Base-by-base conservation (phyloP, 2,113 vertebrate species). In the Pavo muticus region DNA sequence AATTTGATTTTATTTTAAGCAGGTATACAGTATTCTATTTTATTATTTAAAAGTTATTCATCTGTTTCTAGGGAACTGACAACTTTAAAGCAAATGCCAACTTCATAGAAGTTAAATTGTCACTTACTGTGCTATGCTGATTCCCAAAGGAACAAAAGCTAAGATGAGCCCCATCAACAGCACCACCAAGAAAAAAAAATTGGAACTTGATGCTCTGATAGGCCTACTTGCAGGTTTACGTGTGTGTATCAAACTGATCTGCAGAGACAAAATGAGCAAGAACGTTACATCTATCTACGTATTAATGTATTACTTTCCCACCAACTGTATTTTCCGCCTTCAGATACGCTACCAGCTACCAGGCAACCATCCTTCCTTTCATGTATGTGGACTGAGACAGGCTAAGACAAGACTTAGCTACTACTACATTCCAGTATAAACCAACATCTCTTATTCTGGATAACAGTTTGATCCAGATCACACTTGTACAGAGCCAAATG, bases 151-250 rank as follows among this genome's bases (percentile, higher is more conserved):
- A 39, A 99, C 29, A 39, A 98, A 98, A 68, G 99, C 99, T 91
- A 99, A 95, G 56, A 96, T 5, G 4, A 99, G 97, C 39, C 99
- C 99, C 9, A 99, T 99, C 96, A 99, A 93, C 95, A 99, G 87
- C 80, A 99, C 98, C 11, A 93, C 91, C 70, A 99, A 97, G 97
- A 99, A 99, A 97, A 99, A 99, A 95, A 99, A 99, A 89, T 99
- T 98, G 75, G 99, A 99, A 92, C 99, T 98, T 42, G 99, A 99
- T 2, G 99, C 99, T 91, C 99, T 98, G 97, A 99, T 97, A 16
- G 98, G 98, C 54, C 98, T 98, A 0, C 98, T 98, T 48, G 98
- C 96, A 37, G 99, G 98, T 67, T 98, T 99, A 50, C 98, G 94
- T 64, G 99, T 99, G 7, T 98, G 97, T 19, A 98, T 97, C 95